Conservation (phyloP, 2,797 vertebrate genomes). For the Heterohyrax brucei region DNA sequence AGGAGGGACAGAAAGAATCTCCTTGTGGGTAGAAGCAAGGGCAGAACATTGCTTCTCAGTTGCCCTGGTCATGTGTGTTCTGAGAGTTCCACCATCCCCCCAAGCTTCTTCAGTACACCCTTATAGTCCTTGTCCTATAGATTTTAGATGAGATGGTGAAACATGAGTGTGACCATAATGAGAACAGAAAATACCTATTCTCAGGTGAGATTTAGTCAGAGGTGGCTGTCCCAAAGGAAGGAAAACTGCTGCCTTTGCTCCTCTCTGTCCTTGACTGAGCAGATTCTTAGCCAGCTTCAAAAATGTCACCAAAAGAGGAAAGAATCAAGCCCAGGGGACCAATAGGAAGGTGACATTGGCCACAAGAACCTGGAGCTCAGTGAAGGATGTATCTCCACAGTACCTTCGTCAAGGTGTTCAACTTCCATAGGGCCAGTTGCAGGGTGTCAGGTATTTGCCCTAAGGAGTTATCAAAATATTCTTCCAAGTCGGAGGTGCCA, state of each 20-base stretch:
- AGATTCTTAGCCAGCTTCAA: neutral
- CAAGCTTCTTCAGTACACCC: neutral
- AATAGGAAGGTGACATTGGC: neutral
- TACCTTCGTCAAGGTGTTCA: neutral
- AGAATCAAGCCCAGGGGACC: neutral
- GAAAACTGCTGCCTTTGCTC: neutral
- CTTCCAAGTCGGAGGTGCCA: neutral
- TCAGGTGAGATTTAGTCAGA: neutral
- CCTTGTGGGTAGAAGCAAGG: neutral
- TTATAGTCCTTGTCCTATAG: neutral
- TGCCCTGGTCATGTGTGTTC: neutral
- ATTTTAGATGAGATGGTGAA: neutral
- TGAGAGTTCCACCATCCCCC: neutral
- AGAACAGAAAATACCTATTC: neutral
- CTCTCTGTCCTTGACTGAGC: neutral
- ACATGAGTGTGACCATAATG: neutral
- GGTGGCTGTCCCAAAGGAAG: neutral
- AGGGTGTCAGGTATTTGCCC: neutral
- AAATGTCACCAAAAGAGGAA: neutral
- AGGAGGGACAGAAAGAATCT: neutral
- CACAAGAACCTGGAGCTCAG: neutral
- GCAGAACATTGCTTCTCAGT: neutral
- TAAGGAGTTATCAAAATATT: neutral
- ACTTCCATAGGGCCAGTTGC: neutral
- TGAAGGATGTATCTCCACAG: neutral